These are phyloP conservation scores for Tetranychus urticae DNA, from an alignment of 1,140 invertebrate genomes.

Conservation along the genomic window DNA sequence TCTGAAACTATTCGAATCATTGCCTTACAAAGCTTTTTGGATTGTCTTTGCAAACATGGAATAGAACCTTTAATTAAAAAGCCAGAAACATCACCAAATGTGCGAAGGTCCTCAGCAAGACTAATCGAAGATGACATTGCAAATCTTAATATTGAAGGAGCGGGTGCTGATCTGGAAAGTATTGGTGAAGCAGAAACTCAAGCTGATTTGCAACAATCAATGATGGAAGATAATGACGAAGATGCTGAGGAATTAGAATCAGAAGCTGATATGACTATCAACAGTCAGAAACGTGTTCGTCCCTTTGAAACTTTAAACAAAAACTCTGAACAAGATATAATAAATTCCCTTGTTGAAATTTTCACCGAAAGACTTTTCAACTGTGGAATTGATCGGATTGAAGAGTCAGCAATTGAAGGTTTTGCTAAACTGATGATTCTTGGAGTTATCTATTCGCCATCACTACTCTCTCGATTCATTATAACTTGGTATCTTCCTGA, in stretches of 20 bases:
- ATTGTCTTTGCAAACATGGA: constrained; percentile 3
- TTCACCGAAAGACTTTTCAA: neutral
- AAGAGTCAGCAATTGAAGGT: neutral
- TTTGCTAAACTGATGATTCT: constrained; percentile 2
- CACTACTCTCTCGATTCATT: neutral
- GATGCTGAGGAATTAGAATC: neutral
- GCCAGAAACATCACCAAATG: neutral
- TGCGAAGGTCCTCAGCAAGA: neutral
- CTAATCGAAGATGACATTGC: neutral
- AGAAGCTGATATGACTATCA: neutral
- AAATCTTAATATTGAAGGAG: neutral
- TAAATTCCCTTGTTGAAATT: neutral
- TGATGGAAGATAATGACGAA: neutral
- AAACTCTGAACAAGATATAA: neutral
- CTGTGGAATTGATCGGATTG: neutral
- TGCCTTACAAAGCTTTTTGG: neutral
- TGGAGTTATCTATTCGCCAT: constrained; percentile 2
- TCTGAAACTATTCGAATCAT: neutral
- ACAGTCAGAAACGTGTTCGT: neutral
- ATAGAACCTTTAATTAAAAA: neutral
- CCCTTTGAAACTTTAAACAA: neutral
- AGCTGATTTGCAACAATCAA: neutral
- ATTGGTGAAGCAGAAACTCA: neutral
- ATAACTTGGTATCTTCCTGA: constrained; percentile 2
- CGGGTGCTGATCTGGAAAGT: neutral